phyloP scores from a whole-genome alignment of 2,113 vertebrate species.

The Campylorhamphus procurvoides region DNA sequence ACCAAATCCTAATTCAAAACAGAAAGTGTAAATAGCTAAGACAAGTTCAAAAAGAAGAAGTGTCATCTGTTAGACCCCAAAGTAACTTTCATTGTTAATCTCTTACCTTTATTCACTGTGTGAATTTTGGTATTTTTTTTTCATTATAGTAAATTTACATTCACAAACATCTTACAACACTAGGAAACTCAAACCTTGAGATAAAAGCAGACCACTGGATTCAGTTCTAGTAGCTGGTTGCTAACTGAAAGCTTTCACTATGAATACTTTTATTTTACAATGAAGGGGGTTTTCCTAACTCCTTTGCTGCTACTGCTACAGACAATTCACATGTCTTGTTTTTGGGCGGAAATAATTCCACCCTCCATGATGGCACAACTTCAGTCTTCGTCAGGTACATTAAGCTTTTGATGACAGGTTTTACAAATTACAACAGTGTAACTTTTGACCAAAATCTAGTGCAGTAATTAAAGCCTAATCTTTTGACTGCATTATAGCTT shows the following conservation, averaged over 20 bases:
- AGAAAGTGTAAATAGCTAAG: neutral
- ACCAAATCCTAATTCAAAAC: neutral
- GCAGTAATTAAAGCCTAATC: slow-evolving; percentile 21
- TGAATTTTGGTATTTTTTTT: neutral
- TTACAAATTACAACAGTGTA: neutral
- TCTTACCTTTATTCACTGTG: neutral
- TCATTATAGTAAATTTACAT: neutral
- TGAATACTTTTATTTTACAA: neutral
- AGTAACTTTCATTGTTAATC: neutral
- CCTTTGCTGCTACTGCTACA: neutral
- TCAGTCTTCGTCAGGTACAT: neutral
- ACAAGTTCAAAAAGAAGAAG: neutral
- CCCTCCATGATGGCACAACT: neutral
- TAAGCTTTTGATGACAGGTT: neutral
- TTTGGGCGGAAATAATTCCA: neutral
- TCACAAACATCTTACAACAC: neutral
- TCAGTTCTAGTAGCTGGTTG: neutral
- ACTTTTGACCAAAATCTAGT: neutral
- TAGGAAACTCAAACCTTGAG: neutral
- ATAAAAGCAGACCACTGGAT: neutral
- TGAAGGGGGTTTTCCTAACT: neutral
- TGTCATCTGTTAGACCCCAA: neutral
- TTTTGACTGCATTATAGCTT: neutral
- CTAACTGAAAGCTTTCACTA: neutral
- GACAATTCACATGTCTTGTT: neutral